Evolutionary conservation across 2,888 invertebrate species (phyloP).

Genomic region (Leucophenga maculata): DNA sequence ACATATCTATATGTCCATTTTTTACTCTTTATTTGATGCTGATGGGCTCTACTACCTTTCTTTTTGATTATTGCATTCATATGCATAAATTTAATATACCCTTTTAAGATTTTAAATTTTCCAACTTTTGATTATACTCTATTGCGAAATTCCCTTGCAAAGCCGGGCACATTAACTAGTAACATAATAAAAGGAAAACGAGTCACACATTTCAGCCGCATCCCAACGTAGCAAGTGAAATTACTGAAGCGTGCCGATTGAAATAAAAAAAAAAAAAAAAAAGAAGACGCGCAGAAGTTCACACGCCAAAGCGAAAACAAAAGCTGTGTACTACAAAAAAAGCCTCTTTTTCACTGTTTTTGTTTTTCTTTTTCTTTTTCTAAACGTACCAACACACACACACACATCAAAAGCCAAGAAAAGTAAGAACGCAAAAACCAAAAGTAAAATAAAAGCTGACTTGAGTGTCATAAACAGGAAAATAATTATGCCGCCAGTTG

Average conservation of each 20-base stretch:
- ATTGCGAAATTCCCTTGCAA: too few species aligned
- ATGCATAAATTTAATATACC: too few species aligned
- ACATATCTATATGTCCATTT: too few species aligned
- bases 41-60: too few species aligned
- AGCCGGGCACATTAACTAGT: not conserved
- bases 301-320: constrained; percentile 1
- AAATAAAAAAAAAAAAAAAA: not conserved
- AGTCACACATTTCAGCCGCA: not conserved
- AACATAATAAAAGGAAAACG: not conserved
- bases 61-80: too few species aligned
- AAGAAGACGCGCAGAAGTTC: not conserved
- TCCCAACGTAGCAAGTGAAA: constrained; percentile 29
- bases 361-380: too few species aligned
- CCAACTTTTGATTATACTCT: too few species aligned
- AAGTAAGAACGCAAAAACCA: not conserved
- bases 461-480: not conserved
- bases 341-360: not conserved
- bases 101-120: too few species aligned
- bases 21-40: too few species aligned
- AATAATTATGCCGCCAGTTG: not conserved
- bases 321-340: not conserved
- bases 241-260: constrained; percentile 40
- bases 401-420: not conserved
- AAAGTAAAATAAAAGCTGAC: not conserved
- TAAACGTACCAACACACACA: too few species aligned